phyloP scores from a whole-genome alignment of 2,888 invertebrate species.

The Agrotis exclamationis region DNA sequence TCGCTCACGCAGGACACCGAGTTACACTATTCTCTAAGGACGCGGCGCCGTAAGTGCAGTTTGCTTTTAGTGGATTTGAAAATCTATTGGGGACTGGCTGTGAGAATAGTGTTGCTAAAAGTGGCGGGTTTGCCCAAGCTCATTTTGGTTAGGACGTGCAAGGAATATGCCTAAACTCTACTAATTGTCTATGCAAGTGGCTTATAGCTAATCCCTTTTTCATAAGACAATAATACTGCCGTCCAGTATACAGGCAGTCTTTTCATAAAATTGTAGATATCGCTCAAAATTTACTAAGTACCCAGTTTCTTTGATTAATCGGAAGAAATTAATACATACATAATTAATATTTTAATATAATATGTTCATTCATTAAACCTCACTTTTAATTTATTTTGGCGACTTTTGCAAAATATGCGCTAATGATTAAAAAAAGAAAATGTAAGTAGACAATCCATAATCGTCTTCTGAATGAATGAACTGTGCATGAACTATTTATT shows the following conservation, averaged over 20 bases:
- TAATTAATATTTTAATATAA: not conserved
- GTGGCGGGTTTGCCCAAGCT: not conserved
- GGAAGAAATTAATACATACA: not conserved
- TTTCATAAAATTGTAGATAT: not conserved
- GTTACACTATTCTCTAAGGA: too few relatives aligned
- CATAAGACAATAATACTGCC: slow-evolving; percentile 50
- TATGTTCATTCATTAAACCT: not conserved
- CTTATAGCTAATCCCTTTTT: not conserved
- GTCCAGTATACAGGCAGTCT: slow-evolving; percentile 26
- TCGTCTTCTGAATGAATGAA: slow-evolving; percentile 22
- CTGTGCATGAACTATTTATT: slow-evolving; percentile 20
- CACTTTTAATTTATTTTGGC: slow-evolving; percentile 5
- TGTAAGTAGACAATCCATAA: not conserved
- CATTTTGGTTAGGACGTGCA: not conserved
- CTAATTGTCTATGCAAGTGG: slow-evolving; percentile 4
- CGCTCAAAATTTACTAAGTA: slow-evolving; percentile 21
- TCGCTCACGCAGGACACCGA: too few relatives aligned
- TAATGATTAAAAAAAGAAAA: not conserved
- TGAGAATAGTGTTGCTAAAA: too few relatives aligned
- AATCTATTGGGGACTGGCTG: too few relatives aligned
- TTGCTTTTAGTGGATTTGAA: too few relatives aligned
- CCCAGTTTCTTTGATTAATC: slow-evolving; percentile 9
- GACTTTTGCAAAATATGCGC: slow-evolving; percentile 6
- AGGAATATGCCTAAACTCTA: slow-evolving; percentile 1
- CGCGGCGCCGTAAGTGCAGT: too few relatives aligned